These are phyloP conservation scores for Phycodurus eques DNA, from an alignment of 2,113 vertebrate species.

Conservation along the genomic window DNA sequence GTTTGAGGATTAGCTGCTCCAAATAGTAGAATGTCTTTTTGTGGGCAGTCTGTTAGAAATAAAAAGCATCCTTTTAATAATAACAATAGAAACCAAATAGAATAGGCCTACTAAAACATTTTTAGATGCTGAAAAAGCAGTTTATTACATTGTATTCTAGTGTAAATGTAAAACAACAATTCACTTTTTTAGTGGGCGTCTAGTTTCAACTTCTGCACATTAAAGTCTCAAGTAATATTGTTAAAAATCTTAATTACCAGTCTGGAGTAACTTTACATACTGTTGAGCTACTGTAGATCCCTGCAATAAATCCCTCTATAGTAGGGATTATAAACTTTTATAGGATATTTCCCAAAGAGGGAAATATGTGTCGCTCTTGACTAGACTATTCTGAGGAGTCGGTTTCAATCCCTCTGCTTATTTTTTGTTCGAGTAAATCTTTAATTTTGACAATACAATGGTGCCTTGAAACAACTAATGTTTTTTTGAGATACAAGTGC, in stretches of 20 bases:
- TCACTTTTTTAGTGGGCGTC: not conserved
- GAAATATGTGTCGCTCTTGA: not conserved
- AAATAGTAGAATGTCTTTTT: constrained; percentile 98
- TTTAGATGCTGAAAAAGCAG: not conserved
- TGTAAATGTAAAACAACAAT: not conserved
- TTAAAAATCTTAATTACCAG: not conserved
- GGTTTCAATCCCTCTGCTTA: too few species aligned
- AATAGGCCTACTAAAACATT: not conserved
- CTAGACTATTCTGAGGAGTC: not conserved
- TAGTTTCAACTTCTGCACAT: not conserved
- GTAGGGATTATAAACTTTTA: not conserved
- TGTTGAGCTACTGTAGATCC: not conserved
- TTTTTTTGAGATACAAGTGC: too few species aligned
- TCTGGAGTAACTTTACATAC: not conserved
- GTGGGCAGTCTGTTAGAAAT: constrained; percentile 80
- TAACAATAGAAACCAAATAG: not conserved
- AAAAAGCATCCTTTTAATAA: not conserved
- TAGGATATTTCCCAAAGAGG: not conserved
- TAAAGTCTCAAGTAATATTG: not conserved
- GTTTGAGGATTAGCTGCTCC: constrained; percentile 95
- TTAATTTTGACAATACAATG: too few species aligned
- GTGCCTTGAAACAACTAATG: too few species aligned
- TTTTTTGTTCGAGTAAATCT: too few species aligned
- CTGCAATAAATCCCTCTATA: not conserved
- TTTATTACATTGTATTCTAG: not conserved